These are phyloP conservation scores for Prolemur simus DNA, from an alignment of 2,113 vertebrate species.

Conservation along the genomic window DNA sequence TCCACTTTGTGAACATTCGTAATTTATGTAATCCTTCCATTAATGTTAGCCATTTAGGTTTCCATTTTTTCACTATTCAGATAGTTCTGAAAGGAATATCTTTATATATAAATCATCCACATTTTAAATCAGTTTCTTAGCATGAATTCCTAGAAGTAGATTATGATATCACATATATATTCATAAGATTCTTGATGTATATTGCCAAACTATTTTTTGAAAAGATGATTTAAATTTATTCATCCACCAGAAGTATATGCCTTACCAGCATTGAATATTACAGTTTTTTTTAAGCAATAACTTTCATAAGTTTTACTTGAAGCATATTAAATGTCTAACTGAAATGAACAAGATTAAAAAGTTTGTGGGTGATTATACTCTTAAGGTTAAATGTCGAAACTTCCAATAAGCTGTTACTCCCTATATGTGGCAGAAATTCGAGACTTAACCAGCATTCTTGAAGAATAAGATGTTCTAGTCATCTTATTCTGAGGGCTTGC, in stretches of 20 bases:
- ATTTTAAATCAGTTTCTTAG: slow-evolving; percentile 47
- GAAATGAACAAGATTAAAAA: slow-evolving; percentile 13
- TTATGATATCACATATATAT: background rate
- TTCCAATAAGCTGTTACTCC: background rate
- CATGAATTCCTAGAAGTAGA: slow-evolving; percentile 3
- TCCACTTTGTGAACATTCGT: background rate
- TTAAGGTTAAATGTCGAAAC: background rate
- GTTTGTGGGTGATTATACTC: background rate
- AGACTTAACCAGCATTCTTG: background rate
- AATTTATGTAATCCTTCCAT: background rate
- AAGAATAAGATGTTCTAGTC: background rate
- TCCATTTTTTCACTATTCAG: background rate
- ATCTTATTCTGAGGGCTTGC: background rate
- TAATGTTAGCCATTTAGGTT: slow-evolving; percentile 2
- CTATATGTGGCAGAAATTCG: background rate
- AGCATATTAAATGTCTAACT: background rate
- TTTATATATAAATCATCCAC: background rate
- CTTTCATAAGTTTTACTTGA: background rate
- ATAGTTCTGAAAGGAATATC: background rate
- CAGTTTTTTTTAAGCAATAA: background rate
- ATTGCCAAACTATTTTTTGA: slow-evolving; percentile 33
- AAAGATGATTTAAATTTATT: slow-evolving; percentile 46
- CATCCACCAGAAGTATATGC: background rate
- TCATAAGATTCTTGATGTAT: background rate
- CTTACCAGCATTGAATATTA: background rate